Base-by-base conservation (phyloP, 2,113 vertebrate species). In the Leiothrix lutea region DNA sequence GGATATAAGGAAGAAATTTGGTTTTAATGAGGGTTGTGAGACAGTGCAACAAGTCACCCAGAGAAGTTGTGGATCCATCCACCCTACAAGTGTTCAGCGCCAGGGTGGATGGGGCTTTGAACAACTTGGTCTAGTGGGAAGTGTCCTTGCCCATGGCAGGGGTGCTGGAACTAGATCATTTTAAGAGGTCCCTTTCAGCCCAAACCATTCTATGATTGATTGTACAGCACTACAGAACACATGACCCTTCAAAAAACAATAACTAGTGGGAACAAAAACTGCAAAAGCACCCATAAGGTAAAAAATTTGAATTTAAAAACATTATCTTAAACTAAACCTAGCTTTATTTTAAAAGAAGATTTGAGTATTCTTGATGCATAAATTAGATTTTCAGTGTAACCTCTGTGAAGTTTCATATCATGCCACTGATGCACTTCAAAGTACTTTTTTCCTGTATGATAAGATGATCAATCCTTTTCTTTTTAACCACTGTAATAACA, bases 151-250 rank as follows among this genome's bases (percentile, higher is more conserved):
- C 24, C 12, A 25, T 22, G 18, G 33, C 53, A 66, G 33, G 33
- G 6, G 3, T 0, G 0, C 5, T 40, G 7, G 36, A 53, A 79
- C 8, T 13, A 42, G 42, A 45, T 23, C 10, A 29, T 29, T 33
- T 45, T 50, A 48, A 74, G 12, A 66, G 9, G 12, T 50, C 6
- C 10, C 17, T 57, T 89, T 50, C 22, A 77, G 36, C 19, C 19
- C 25, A 69, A 80, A 74, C 5, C 12, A 61, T 80, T 50, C 45
- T 22, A 1, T 29, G 47, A 71, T 36, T 70, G 47, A 71, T 33
- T 74, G 35, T 57, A 24, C 6, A 44, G 50, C 28, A 35, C 36
- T 83, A 60, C 14, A 54, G 67, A 75, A 74, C 38, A 12, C 13
- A 11, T 33, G 25, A 45, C 65, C 40, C 19, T 70, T 50, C 50